phyloP scores from a whole-genome alignment of 2,888 invertebrate genomes.

The Uropetala carovei region DNA sequence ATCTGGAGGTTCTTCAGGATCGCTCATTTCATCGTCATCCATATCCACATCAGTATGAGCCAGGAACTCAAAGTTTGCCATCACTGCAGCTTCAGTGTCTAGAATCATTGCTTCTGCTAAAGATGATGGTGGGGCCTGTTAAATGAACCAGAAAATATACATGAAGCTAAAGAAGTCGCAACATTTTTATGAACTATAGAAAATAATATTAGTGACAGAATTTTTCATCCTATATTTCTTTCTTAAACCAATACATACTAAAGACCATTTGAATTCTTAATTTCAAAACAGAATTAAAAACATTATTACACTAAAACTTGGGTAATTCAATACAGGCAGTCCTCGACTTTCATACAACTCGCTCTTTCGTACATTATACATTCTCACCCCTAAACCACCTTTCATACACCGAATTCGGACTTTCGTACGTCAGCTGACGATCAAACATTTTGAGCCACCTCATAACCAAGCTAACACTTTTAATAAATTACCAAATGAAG shows the following conservation, averaged over 20 bases:
- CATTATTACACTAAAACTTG: no score
- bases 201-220: neutral
- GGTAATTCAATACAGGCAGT: no score
- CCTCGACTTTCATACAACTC: no score
- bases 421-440: no score
- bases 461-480: no score
- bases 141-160: neutral
- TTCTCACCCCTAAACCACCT: no score
- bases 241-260: neutral
- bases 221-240: neutral
- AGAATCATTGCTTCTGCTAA: slow-evolving; percentile 87
- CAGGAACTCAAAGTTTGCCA: slow-evolving; percentile 97
- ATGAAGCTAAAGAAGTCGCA: neutral
- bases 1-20: slow-evolving; percentile 82
- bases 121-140: slow-evolving; percentile 78
- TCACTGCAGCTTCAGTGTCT: slow-evolving; percentile 93
- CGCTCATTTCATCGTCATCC: slow-evolving; percentile 83
- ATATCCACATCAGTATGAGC: slow-evolving; percentile 90
- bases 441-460: no score
- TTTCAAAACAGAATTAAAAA: neutral
- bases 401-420: no score
- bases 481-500: neutral
- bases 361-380: no score
- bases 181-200: neutral
- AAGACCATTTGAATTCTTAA: neutral